A percentile compares a stretch with the other conserved stretches of the same genome.
phyloP scores from a whole-genome alignment of 2,113 vertebrate genomes.

The Caranx ignobilis region DNA sequence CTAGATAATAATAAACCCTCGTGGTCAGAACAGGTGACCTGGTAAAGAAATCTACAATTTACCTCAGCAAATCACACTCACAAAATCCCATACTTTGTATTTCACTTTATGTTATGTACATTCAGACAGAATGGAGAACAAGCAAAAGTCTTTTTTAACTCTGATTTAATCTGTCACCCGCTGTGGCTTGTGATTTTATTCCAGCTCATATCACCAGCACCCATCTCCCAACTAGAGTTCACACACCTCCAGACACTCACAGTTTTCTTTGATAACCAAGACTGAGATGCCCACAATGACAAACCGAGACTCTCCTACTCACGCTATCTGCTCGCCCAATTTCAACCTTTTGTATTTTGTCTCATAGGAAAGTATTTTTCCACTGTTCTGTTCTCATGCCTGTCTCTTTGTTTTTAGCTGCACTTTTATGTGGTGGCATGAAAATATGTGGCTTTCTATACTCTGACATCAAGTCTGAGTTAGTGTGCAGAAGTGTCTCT shows the following conservation, averaged over 20 bases:
- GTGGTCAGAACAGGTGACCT: not conserved
- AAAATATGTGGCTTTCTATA: slow-evolving; percentile 39
- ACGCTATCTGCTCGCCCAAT: slow-evolving; percentile 67
- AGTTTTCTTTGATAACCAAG: slow-evolving; percentile 49
- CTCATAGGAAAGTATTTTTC: slow-evolving; percentile 53
- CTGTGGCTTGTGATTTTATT: slow-evolving; percentile 26
- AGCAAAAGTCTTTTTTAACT: not conserved
- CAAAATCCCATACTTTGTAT: not conserved
- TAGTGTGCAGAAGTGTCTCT: not conserved
- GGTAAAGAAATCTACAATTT: not conserved
- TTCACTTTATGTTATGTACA: not conserved
- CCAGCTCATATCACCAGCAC: slow-evolving; percentile 29
- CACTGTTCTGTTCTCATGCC: slow-evolving; percentile 24
- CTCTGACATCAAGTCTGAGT: slow-evolving; percentile 35
- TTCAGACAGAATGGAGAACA: not conserved
- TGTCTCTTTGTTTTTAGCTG: slow-evolving; percentile 18
- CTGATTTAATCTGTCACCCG: not conserved
- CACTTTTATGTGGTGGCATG: slow-evolving; percentile 57
- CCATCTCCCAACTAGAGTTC: slow-evolving; percentile 30
- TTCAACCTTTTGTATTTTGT: slow-evolving; percentile 45
- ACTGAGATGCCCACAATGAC: slow-evolving; percentile 58
- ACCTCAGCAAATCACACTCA: slow-evolving; percentile 9
- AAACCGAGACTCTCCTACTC: slow-evolving; percentile 39
- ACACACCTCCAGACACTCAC: slow-evolving; percentile 48
- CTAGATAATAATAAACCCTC: not conserved